A percentile compares a stretch with the other conserved stretches of the same genome.
Evolutionary conservation across 2,113 vertebrate genomes (phyloP).

Genomic region (Pagrus major): DNA sequence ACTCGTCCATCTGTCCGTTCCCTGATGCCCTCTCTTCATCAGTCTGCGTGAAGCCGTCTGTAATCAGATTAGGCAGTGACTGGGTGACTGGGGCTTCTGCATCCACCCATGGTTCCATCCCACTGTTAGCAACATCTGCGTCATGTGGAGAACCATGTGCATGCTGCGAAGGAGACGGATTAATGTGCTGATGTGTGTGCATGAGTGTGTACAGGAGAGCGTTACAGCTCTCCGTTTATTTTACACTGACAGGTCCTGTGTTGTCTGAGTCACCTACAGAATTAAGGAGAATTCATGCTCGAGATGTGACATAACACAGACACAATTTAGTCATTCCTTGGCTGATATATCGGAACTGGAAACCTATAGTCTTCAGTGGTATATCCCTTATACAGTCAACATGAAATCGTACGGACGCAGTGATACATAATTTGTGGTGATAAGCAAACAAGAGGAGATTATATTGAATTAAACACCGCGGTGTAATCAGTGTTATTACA

Average conservation of each 20-base stretch:
- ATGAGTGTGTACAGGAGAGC: conserved; percentile 7
- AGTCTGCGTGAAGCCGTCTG: conserved; percentile 63
- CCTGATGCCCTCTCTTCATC: conserved; percentile 51
- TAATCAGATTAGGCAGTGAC: conserved; percentile 79
- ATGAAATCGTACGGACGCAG: neutral
- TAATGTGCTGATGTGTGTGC: conserved; percentile 40
- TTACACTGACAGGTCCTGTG: conserved; percentile 37
- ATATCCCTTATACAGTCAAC: conserved; percentile 19
- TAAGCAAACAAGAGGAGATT: conserved; percentile 2
- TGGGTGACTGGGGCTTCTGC: conserved; percentile 68
- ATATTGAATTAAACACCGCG: conserved; percentile 5
- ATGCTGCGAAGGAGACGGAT: conserved; percentile 57
- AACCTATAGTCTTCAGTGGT: neutral
- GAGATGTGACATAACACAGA: conserved; percentile 16
- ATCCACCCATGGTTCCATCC: conserved; percentile 61
- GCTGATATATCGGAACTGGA: neutral
- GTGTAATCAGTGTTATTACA: conserved; percentile 3
- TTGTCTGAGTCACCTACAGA: conserved; percentile 13
- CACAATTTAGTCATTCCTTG: conserved; percentile 9
- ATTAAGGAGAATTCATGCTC: neutral
- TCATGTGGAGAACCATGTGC: conserved; percentile 73
- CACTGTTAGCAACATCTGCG: conserved; percentile 67
- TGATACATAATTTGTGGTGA: conserved; percentile 18
- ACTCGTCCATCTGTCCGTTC: conserved; percentile 66
- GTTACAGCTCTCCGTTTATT: conserved; percentile 30